Evolutionary conservation across 2,113 vertebrate species (phyloP), one percentile per base, ranked within the genome.

Genomic region (Pterocles burchelli): DNA sequence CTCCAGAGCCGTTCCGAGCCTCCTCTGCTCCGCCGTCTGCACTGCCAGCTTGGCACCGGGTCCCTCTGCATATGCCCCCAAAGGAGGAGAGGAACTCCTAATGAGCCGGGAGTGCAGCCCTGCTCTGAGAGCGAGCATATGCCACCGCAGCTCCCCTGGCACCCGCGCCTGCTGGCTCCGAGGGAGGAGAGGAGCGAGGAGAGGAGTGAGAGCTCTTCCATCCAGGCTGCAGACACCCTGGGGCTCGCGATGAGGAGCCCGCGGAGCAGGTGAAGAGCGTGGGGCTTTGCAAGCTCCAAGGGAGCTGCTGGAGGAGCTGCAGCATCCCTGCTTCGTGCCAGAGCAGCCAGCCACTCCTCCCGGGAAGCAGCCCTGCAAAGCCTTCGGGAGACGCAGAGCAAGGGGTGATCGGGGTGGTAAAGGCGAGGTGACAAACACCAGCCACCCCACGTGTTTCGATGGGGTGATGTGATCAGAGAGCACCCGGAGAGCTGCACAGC

Each of bases 61-160:
- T 18, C 2, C 88, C 54, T 20, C 88, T 26, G 72, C 88, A 28
- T 15, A 61, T 52, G 78, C 78, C 88, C 96, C 85, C 31, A 28
- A 71, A 65, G 0, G 22, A 61, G 92, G 51, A 19, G 17, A 93
- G 85, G 33, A 77, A 62, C 79, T 92, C 33, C 45, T 76, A 88
- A 93, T 25, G 92, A 93, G 88, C 5, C 13, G 9, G 34, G 92
- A 73, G 79, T 62, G 92, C 33, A 62, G 83, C 94, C 90, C 28
- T 76, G 96, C 88, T 95, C 92, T 52, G 94, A 93, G 92, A 91
- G 92, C 16, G 28, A 93, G 49, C 94, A 92, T 90, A 90, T 88
- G 94, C 10, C 90, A 70, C 63, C 9, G 12, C 88, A 48, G 94
- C 90, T 93, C 94, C 92, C 94, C 76, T 93, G 95, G 95, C 92